Evolutionary conservation across 2,888 invertebrate species (phyloP).

Genomic region (Belgica antarctica): DNA sequence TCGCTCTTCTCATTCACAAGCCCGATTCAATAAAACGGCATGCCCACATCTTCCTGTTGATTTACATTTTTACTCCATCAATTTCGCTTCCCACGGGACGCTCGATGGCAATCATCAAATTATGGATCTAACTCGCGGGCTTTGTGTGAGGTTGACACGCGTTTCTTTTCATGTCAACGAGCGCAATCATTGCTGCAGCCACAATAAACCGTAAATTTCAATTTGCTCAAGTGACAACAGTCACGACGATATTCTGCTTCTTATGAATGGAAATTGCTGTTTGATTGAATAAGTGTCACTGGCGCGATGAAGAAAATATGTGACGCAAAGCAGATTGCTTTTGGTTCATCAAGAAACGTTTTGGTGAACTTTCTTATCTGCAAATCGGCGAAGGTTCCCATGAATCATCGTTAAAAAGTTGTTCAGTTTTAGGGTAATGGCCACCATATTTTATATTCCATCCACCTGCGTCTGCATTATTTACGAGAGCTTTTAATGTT

Average conservation of each 20-base stretch:
- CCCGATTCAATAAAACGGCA: background rate
- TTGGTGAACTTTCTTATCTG: too few species aligned
- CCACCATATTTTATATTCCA: too few species aligned
- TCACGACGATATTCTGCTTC: background rate
- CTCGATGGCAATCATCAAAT: constrained; percentile 11
- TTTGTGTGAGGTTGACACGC: constrained; percentile 29
- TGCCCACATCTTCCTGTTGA: constrained; percentile 10
- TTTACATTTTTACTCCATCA: constrained; percentile 6
- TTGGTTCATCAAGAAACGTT: too few species aligned
- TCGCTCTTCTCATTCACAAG: background rate
- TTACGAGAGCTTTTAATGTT: background rate
- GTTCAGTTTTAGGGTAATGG: too few species aligned
- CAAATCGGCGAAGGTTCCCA: background rate
- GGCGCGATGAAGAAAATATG: background rate
- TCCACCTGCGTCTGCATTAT: background rate
- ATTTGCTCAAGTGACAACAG: constrained; percentile 22
- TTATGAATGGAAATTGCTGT: constrained; percentile 20
- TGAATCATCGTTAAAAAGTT: background rate
- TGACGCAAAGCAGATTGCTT: background rate
- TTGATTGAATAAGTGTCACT: constrained; percentile 4
- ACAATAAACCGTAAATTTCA: constrained; percentile 33
- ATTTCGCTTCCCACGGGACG: background rate
- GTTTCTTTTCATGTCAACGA: constrained; percentile 12
- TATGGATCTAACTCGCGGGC: constrained; percentile 2
- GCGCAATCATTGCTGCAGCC: constrained; percentile 4